Conservation (phyloP, 2,888 invertebrate genomes). For the Amphimallon solstitiale region DNA sequence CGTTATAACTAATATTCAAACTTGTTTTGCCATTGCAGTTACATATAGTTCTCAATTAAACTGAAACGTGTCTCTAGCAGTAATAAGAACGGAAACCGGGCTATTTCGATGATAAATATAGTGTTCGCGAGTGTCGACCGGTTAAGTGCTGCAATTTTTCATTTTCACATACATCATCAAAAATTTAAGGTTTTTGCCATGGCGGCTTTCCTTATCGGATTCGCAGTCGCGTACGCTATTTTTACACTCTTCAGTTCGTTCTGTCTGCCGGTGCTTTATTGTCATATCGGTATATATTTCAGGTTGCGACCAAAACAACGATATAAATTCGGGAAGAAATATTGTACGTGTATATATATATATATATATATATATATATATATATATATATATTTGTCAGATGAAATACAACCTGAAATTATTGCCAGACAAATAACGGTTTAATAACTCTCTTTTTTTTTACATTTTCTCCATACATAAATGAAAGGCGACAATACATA, state of each 20-base stretch:
- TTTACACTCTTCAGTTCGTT: not conserved
- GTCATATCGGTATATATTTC: slow-evolving; percentile 26
- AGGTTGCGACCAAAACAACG: slow-evolving; percentile 20
- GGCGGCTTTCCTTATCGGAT: not conserved
- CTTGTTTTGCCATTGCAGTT: not conserved
- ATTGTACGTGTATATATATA: not conserved
- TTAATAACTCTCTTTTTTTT: not conserved
- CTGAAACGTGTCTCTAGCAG: no score
- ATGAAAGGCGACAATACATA: not conserved
- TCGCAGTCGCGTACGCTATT: not conserved
- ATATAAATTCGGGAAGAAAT: slow-evolving; percentile 22
- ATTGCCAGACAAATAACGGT: not conserved
- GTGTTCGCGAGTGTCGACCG: slow-evolving; percentile 3
- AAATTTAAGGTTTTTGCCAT: slow-evolving; percentile 30
- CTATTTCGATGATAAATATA: slow-evolving; percentile 19
- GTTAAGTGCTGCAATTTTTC: slow-evolving; percentile 35
- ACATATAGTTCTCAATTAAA: no score
- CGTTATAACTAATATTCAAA: not conserved
- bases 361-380: not conserved
- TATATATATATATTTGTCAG: not conserved
- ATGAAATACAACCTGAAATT: not conserved
- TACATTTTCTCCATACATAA: not conserved
- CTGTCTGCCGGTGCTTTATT: slow-evolving; percentile 1
- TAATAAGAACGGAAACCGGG: slow-evolving; percentile 5
- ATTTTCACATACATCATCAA: slow-evolving; percentile 30